Evolutionary conservation across 2,113 vertebrate genomes (phyloP).

Genomic region (Labeo rohita): DNA sequence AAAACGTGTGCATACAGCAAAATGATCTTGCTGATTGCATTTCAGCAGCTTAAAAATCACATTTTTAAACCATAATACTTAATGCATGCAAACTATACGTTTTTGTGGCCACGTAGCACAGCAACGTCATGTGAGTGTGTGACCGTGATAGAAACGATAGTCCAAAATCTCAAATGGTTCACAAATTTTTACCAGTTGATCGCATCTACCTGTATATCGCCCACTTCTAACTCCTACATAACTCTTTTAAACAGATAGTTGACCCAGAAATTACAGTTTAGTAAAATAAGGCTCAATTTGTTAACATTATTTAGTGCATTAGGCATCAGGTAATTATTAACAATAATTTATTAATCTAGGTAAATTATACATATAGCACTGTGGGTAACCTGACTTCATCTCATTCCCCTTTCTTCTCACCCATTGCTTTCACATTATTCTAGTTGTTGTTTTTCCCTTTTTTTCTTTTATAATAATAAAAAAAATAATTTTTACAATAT

Average conservation of each 20-base stretch:
- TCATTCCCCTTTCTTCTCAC: neutral
- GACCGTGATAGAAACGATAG: too few relatives aligned
- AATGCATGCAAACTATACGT: too few relatives aligned
- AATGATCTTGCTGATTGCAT: too few relatives aligned
- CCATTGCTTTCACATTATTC: neutral
- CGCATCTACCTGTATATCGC: too few relatives aligned
- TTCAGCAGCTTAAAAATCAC: too few relatives aligned
- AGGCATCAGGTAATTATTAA: neutral
- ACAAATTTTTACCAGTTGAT: too few relatives aligned
- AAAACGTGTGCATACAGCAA: too few relatives aligned
- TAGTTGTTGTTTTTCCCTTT: neutral
- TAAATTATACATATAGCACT: neutral
- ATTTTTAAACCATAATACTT: too few relatives aligned
- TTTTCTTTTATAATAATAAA: neutral
- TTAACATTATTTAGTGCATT: neutral
- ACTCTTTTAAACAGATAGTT: neutral
- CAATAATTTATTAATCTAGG: neutral
- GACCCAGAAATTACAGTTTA: neutral
- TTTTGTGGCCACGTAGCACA: too few relatives aligned
- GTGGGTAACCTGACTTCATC: neutral
- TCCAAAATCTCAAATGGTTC: too few relatives aligned
- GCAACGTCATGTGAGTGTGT: too few relatives aligned
- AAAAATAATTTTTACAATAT: neutral
- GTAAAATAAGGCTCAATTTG: neutral
- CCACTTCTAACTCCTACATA: neutral